Conservation (phyloP, 2,797 vertebrate species). For the Gymnopithys bicolor region DNA sequence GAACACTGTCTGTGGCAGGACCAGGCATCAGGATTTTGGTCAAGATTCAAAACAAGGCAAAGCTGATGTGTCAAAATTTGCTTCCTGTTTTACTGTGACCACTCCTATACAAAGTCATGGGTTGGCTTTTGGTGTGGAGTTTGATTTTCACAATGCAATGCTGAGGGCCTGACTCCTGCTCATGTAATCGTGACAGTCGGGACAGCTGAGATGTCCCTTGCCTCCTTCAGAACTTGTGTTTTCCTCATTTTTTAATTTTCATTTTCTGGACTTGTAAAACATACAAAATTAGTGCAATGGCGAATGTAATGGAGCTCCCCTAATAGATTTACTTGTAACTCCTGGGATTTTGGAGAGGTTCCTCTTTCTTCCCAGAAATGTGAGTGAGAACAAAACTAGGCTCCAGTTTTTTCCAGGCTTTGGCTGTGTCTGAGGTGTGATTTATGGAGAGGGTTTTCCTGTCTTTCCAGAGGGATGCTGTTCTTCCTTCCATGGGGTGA, state of each 20-base stretch:
- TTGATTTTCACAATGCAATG: neutral
- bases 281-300: neutral
- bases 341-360: neutral
- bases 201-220: neutral
- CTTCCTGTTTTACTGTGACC: neutral
- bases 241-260: neutral
- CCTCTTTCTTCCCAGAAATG: neutral
- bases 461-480: neutral
- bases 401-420: neutral
- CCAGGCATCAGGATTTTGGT: neutral
- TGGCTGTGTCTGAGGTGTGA: neutral
- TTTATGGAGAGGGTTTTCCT: slow-evolving; percentile 15
- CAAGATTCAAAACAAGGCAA: neutral
- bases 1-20: rapidly evolving
- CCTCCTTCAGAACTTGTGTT: neutral
- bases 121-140: neutral
- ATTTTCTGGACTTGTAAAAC: neutral
- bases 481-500: neutral
- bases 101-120: neutral
- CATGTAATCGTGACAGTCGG: neutral
- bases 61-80: neutral
- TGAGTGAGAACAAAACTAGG: neutral
- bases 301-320: neutral
- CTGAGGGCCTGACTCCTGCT: neutral
- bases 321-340: neutral